A percentile compares a stretch with the other conserved stretches of the same genome.
These are phyloP conservation scores for Euclidia mi DNA, from an alignment of 2,888 invertebrate genomes.

Conservation along the genomic window DNA sequence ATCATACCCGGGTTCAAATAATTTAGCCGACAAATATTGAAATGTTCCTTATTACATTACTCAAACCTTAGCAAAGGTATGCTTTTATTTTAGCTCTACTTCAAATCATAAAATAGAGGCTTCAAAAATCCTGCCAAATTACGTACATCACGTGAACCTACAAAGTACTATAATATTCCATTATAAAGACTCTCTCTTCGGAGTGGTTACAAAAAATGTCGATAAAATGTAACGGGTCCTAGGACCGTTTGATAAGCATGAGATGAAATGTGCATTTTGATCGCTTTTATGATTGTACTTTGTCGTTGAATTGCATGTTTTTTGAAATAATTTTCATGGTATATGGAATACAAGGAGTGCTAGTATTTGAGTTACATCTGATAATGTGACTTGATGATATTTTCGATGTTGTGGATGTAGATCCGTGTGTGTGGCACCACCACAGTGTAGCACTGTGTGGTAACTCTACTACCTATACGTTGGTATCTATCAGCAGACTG, in stretches of 20 bases:
- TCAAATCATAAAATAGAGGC: too few species aligned
- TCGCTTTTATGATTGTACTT: constrained; percentile 24
- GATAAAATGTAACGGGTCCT: constrained; percentile 37
- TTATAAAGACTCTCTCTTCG: constrained; percentile 27
- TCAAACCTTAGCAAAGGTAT: too few species aligned
- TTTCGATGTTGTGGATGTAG: too few species aligned
- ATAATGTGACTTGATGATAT: too few species aligned
- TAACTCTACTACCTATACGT: too few species aligned
- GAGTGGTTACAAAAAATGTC: constrained; percentile 21
- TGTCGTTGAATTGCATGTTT: constrained; percentile 28
- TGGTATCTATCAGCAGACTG: too few species aligned
- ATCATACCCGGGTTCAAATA: too few species aligned
- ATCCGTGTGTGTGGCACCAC: too few species aligned
- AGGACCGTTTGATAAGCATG: constrained; percentile 39
- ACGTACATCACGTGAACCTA: constrained; percentile 6
- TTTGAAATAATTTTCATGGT: constrained; percentile 6
- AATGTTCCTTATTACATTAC: too few species aligned
- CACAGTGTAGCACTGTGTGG: too few species aligned
- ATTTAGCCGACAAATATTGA: too few species aligned
- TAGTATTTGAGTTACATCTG: too few species aligned
- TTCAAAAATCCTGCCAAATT: neutral
- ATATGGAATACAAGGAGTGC: constrained; percentile 15
- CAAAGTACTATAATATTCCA: constrained; percentile 35
- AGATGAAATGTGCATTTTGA: constrained; percentile 37
- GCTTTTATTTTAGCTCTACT: neutral